Evolutionary conservation across 2,113 vertebrate species (phyloP).

Genomic region (Merops nubicus): DNA sequence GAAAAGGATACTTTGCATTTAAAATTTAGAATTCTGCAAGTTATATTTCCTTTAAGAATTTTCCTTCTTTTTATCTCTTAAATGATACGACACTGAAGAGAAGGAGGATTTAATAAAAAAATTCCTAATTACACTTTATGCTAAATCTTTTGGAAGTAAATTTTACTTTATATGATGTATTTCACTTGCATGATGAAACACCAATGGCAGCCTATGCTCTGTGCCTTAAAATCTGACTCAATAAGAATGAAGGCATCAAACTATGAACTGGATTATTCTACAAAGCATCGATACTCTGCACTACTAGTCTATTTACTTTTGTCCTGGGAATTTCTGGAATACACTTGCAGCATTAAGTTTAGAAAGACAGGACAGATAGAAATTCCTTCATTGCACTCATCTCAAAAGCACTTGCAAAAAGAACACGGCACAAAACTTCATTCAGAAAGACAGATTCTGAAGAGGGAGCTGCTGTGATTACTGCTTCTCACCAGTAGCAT

Average conservation of each 20-base stretch:
- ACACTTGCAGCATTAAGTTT: not conserved
- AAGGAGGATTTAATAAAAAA: not conserved
- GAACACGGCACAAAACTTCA: not conserved
- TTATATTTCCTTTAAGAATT: not conserved
- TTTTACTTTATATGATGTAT: not conserved
- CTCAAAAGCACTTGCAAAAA: not conserved
- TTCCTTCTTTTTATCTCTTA: constrained; percentile 3
- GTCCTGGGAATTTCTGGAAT: not conserved
- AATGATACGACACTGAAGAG: not conserved
- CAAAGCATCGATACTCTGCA: not conserved
- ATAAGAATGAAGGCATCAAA: not conserved
- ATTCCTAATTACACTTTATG: not conserved
- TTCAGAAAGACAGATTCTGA: not conserved
- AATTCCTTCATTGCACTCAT: not conserved
- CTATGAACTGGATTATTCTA: not conserved
- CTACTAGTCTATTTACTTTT: not conserved
- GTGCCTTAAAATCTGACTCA: constrained; percentile 10
- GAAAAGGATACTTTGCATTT: not conserved
- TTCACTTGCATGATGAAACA: constrained; percentile 1
- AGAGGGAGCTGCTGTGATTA: not conserved
- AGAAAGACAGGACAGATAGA: not conserved
- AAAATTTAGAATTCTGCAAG: not conserved
- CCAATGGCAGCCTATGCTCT: not conserved
- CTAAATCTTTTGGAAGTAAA: constrained; percentile 4
- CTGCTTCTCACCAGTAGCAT: not conserved